Evolutionary conservation across 2,113 vertebrate species (phyloP).

Genomic region (Andinoacara biseriatus): DNA sequence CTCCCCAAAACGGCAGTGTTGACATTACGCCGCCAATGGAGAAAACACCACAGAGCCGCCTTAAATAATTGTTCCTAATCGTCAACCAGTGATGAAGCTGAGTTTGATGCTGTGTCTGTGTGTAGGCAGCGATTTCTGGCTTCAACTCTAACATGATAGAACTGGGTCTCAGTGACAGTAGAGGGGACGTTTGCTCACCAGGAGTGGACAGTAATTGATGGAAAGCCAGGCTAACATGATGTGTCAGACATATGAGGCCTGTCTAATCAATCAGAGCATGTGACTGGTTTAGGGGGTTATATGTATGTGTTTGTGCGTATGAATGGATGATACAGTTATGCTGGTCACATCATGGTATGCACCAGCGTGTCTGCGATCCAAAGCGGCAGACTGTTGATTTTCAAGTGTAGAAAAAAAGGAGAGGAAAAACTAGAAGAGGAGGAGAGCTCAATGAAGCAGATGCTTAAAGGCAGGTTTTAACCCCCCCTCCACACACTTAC

Average conservation of each 20-base stretch:
- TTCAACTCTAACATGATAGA: slow-evolving; percentile 49
- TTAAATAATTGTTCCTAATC: slow-evolving; percentile 41
- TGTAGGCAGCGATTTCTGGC: slow-evolving; percentile 7
- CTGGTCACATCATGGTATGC: slow-evolving; percentile 41
- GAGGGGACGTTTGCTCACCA: slow-evolving; percentile 48
- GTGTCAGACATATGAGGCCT: slow-evolving; percentile 74
- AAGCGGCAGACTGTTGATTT: slow-evolving; percentile 57
- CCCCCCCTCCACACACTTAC: slow-evolving; percentile 74
- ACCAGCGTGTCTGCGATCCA: slow-evolving; percentile 35
- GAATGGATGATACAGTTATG: slow-evolving; percentile 35
- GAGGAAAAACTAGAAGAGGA: slow-evolving; percentile 39
- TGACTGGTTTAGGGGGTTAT: slow-evolving; percentile 27
- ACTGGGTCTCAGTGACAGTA: slow-evolving; percentile 65
- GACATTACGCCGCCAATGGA: slow-evolving; percentile 17
- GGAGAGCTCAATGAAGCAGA: slow-evolving; percentile 79
- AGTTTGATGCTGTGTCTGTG: slow-evolving; percentile 14
- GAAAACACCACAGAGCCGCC: slow-evolving; percentile 25
- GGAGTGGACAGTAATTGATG: slow-evolving; percentile 71
- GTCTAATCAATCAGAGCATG: slow-evolving; percentile 69
- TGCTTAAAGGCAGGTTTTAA: slow-evolving; percentile 75
- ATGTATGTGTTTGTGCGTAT: slow-evolving; percentile 9
- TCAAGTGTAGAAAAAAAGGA: slow-evolving; percentile 25
- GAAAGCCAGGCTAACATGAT: slow-evolving; percentile 67
- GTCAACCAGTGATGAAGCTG: slow-evolving; percentile 27
- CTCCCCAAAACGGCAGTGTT: neutral